phyloP scores from a whole-genome alignment of 2,797 vertebrate genomes.

The Amphiprion clarkii region DNA sequence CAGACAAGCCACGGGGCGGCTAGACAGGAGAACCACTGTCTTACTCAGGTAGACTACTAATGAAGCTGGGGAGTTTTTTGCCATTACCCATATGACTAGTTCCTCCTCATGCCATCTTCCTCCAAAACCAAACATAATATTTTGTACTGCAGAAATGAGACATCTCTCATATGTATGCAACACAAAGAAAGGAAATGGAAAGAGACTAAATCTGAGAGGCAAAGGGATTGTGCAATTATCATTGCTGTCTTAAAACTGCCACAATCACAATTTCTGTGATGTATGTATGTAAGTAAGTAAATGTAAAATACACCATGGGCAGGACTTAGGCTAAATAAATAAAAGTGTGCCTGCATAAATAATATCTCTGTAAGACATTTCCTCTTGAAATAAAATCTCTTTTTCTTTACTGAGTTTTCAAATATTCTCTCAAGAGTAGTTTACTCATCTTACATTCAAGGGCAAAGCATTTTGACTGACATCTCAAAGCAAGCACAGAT shows the following conservation, averaged over 20 bases:
- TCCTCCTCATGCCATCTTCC: slow-evolving; percentile 39
- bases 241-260: neutral
- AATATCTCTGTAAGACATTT: slow-evolving; percentile 25
- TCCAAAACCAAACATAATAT: slow-evolving; percentile 42
- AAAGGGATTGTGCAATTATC: slow-evolving; percentile 4
- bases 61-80: slow-evolving; percentile 57
- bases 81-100: slow-evolving; percentile 41
- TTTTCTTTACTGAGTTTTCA: slow-evolving; percentile 37
- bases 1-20: slow-evolving; percentile 64
- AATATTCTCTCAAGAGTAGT: slow-evolving; percentile 45
- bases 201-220: slow-evolving; percentile 1
- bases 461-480: slow-evolving; percentile 51
- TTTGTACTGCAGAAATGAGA: slow-evolving; percentile 30
- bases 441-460: slow-evolving; percentile 51
- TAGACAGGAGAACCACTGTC: slow-evolving; percentile 59
- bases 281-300: slow-evolving; percentile 10
- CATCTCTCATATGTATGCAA: slow-evolving; percentile 8
- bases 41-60: slow-evolving; percentile 69
- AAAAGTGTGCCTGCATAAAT: neutral
- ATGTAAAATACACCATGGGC: slow-evolving; percentile 2
- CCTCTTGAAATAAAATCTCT: slow-evolving; percentile 22
- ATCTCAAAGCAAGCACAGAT: slow-evolving; percentile 46
- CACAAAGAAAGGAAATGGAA: neutral
- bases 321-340: slow-evolving; percentile 21
- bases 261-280: neutral